Conservation (phyloP, 2,888 invertebrate genomes). For the Drosophila mettleri region DNA sequence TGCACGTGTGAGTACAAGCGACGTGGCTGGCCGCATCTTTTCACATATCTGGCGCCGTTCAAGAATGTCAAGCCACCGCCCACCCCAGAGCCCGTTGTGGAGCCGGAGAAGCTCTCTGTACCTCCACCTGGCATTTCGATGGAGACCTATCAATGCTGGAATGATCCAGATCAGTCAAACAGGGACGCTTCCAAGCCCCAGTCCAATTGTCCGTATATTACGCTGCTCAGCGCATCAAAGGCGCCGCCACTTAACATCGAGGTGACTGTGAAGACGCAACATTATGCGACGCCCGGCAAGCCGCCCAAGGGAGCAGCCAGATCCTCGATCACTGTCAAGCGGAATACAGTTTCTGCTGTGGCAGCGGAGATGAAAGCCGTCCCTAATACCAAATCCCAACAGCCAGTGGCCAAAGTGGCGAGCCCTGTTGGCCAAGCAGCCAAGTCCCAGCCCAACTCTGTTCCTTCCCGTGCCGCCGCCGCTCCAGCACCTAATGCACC, state of each 20-base stretch:
- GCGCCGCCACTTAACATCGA: constrained; percentile 3
- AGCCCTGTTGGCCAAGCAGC: background rate
- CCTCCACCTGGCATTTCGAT: constrained; percentile 52
- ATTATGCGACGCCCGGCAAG: background rate
- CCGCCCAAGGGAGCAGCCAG: background rate
- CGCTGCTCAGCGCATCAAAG: constrained; percentile 12
- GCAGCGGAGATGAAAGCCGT: background rate
- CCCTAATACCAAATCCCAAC: background rate
- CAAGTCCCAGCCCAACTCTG: background rate
- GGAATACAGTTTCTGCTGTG: constrained; percentile 8
- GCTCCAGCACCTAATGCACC: background rate
- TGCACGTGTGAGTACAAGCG: constrained; percentile 55
- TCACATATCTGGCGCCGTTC: constrained; percentile 57
- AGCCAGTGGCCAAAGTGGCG: background rate
- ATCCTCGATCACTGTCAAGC: constrained; percentile 2
- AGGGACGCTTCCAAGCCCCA: background rate
- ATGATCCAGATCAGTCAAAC: background rate
- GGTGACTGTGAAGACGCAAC: constrained; percentile 46
- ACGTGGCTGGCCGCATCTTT: constrained; percentile 52
- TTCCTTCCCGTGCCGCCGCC: background rate
- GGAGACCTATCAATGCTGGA: constrained; percentile 59
- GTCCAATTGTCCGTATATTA: constrained; percentile 8
- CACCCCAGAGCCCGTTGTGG: background rate
- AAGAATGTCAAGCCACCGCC: background rate
- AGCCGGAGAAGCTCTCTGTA: background rate